These are phyloP conservation scores for Lepidonotus clava DNA, from an alignment of 2,888 invertebrate species.

Conservation along the genomic window DNA sequence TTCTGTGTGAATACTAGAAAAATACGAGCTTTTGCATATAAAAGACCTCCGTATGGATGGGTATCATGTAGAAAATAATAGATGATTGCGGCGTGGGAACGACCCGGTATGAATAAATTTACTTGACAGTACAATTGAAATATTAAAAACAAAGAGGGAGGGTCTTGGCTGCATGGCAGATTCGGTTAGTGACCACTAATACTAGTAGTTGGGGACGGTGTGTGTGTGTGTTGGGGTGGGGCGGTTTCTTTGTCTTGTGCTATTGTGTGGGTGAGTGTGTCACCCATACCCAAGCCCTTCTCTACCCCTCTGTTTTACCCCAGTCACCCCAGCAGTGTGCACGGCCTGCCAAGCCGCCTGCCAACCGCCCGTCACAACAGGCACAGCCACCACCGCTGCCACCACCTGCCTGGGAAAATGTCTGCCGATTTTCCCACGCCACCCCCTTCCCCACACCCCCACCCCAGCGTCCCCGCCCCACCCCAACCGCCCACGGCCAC, in stretches of 20 bases:
- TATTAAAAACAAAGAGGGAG: too few species aligned
- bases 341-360: not conserved
- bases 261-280: conserved; percentile 4
- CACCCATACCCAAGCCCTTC: not conserved
- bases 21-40: too few species aligned
- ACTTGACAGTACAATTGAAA: too few species aligned
- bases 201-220: not conserved
- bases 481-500: not conserved
- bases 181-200: too few species aligned
- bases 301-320: not conserved
- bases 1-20: too few species aligned
- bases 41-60: too few species aligned
- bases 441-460: not conserved
- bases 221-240: not conserved
- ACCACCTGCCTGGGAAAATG: conserved; percentile 49
- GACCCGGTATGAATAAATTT: too few species aligned
- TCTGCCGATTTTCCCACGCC: conserved; percentile 40
- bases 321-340: not conserved
- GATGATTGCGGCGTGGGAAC: too few species aligned
- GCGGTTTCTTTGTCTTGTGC: not conserved
- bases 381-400: not conserved
- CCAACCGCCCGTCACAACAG: not conserved
- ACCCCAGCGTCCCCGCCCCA: not conserved
- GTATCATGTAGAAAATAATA: too few species aligned
- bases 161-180: too few species aligned